Evolutionary conservation across 2,797 vertebrate species (phyloP), one percentile per base, ranked within the genome.

Genomic region (Betta splendens): DNA sequence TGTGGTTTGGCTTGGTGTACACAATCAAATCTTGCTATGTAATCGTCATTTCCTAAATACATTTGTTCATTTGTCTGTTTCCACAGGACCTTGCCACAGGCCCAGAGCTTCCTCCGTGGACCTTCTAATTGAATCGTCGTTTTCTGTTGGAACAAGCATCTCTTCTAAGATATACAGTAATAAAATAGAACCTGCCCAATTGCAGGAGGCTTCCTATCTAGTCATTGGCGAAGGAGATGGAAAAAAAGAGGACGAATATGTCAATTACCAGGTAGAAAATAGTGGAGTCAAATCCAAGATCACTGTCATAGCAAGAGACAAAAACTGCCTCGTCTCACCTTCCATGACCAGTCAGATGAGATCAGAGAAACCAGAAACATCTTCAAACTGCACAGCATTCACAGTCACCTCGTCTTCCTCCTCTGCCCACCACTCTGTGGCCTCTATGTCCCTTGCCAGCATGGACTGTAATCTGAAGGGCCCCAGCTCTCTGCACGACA

Each of bases 401-500:
- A 84, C 75, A 49, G 38, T 83, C 18, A 85, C 82, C 33, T 88
- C 79, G 0, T 85, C 86, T 42, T 90, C 91, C 29, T 66, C 86
- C 37, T 67, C 87, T 23, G 87, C 58, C 18, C 50, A 49, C 1
- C 83, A 69, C 13, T 67, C 85, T 1, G 4, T 50, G 21, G 20
- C 62, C 11, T 63, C 77, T 31, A 78, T 89, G 15, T 65, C 87
- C 37, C 12, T 67, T 0, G 1, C 73, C 39, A 85, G 75, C 53
- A 39, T 81, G 2, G 81, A 77, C 45, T 52, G 31, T 35, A 79
- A 86, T n/a, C 71, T 91, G 40, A 92, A 85, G 40, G 92, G 90
- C 67, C 72, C 67, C 0, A 56, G 49, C 29, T 84, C 90, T 66
- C 77, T 94, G 43, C 91, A 94, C 32, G 95, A 97, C 66, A 93